These are phyloP conservation scores for Poicephalus meyeri DNA, from an alignment of 2,113 vertebrate genomes.

Conservation along the genomic window DNA sequence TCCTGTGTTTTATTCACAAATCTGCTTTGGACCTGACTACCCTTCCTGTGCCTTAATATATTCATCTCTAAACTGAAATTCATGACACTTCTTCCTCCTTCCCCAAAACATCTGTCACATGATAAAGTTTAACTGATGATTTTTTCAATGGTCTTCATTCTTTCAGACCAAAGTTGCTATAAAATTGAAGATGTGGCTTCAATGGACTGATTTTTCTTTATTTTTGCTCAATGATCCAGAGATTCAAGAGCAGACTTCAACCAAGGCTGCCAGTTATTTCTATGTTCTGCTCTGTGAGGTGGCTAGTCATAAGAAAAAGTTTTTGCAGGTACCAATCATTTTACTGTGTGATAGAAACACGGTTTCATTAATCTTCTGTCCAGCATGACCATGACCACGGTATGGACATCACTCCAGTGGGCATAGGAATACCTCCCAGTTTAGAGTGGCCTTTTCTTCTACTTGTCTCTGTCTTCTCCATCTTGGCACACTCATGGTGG, in stretches of 20 bases:
- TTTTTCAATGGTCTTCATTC: background rate
- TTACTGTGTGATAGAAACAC: background rate
- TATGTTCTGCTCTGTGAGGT: background rate
- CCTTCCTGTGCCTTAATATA: background rate
- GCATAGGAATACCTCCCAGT: background rate
- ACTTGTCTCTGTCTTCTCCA: background rate
- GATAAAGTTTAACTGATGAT: background rate
- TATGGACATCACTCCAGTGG: background rate
- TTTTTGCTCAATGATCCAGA: background rate
- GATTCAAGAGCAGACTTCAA: background rate
- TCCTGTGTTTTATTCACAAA: background rate
- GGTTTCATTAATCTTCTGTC: background rate
- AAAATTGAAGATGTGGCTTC: background rate
- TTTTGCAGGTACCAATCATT: background rate
- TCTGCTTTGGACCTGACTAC: background rate
- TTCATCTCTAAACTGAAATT: background rate
- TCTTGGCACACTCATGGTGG: background rate
- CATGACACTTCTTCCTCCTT: background rate
- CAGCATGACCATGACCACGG: background rate
- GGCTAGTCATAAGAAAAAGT: background rate
- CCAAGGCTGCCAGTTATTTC: background rate
- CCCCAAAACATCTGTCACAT: accelerated
- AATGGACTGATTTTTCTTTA: background rate
- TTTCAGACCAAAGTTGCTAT: background rate
- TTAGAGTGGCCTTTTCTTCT: background rate